Evolutionary conservation across 2,113 vertebrate genomes (phyloP).

Genomic region (Chauna torquata): DNA sequence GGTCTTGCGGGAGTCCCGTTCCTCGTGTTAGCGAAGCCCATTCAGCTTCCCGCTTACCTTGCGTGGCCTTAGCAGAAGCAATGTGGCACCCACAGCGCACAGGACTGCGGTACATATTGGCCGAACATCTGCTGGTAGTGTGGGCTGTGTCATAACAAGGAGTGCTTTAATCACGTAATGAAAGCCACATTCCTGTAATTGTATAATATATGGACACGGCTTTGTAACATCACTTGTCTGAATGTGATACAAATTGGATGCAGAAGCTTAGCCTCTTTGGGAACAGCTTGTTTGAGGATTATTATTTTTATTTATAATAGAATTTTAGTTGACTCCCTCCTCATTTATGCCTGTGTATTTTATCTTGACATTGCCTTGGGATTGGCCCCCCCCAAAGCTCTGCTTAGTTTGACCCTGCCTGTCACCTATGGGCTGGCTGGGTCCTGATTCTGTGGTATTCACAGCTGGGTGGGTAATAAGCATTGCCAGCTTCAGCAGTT

Average conservation of each 20-base stretch:
- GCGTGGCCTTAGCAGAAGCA: background rate
- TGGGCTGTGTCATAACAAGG: conserved; percentile 11
- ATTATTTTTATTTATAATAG: conserved; percentile 23
- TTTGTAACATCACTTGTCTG: conserved; percentile 48
- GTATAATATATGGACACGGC: background rate
- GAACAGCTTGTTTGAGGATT: background rate
- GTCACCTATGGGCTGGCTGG: background rate
- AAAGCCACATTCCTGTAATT: conserved; percentile 57
- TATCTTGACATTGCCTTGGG: background rate
- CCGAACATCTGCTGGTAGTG: conserved; percentile 18
- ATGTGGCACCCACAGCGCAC: background rate
- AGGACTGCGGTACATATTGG: background rate
- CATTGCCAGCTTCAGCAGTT: background rate
- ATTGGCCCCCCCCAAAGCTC: background rate
- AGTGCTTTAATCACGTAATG: conserved; percentile 45
- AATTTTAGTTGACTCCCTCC: background rate
- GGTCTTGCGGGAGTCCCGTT: background rate
- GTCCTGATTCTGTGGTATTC: background rate
- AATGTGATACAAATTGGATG: conserved; percentile 39
- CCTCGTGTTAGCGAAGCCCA: conserved; percentile 1
- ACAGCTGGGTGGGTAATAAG: background rate
- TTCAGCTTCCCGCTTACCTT: background rate
- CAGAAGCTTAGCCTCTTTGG: conserved; percentile 29
- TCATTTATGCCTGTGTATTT: conserved; percentile 3
- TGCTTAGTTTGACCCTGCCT: background rate